Evolutionary conservation across 2,113 vertebrate species (phyloP).

Genomic region (Seriola aureovittata): DNA sequence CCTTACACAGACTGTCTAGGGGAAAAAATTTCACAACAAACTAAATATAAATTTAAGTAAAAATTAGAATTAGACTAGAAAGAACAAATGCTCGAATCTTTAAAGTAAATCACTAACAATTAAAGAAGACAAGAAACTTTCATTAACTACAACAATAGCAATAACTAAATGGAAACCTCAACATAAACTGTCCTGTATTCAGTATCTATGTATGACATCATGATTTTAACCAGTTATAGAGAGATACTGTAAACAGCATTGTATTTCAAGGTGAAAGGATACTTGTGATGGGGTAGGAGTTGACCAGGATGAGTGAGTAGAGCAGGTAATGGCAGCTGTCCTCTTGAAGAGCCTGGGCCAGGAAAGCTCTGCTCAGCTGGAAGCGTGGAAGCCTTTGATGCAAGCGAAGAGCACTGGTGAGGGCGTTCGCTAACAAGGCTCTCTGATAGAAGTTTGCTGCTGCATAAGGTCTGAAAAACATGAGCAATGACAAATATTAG

Average conservation of each 20-base stretch:
- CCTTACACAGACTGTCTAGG: too few species aligned
- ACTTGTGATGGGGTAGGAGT: constrained; percentile 98
- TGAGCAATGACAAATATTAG: constrained; percentile 16
- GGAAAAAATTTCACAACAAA: not conserved
- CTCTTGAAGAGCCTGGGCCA: constrained; percentile 95
- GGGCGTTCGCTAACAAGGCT: constrained; percentile 95
- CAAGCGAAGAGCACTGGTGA: constrained; percentile 96
- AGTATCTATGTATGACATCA: not conserved
- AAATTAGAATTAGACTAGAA: too few species aligned
- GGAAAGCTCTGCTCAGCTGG: constrained; percentile 94
- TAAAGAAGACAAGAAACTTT: not conserved
- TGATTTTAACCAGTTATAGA: not conserved
- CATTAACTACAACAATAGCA: not conserved
- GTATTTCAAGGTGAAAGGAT: constrained; percentile 85
- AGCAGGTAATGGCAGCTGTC: constrained; percentile 99
- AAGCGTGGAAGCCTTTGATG: constrained; percentile 96
- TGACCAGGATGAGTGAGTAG: constrained; percentile 98
- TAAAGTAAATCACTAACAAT: too few species aligned
- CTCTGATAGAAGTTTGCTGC: constrained; percentile 98
- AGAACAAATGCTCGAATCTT: too few species aligned
- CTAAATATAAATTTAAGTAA: too few species aligned
- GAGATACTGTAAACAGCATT: not conserved
- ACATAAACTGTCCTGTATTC: not conserved
- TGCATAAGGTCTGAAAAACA: constrained; percentile 91
- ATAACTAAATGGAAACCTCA: not conserved